Evolutionary conservation across 2,888 invertebrate genomes (phyloP), one percentile per base, ranked within the genome.

Genomic region (Scelioninae gen. 2): DNA sequence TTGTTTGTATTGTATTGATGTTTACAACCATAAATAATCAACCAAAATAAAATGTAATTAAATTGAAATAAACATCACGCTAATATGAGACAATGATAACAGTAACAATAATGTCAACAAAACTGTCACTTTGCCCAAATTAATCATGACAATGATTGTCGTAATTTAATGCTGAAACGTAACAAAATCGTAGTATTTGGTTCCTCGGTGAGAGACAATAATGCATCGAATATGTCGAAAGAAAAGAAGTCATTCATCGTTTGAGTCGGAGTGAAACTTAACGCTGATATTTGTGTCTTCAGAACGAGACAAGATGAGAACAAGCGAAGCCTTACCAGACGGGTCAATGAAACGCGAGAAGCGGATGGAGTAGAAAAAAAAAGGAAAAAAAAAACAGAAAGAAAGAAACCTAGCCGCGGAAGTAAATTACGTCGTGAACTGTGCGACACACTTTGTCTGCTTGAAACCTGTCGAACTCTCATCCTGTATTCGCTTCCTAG

Each of bases 291-390:
- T 63, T 46, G 61, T 70, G 64, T 63, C 55, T 45, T 64, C 57
- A 39, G 52, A 55, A 72, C 41, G 70, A 76, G 65, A 60, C 68
- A 46, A 67, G 71, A 69, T 64, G 74, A 50, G 71, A 76, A 72
- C 65, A 68, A 69, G 58, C 68, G 78, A 79, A 79, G 73, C 76
- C 78, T 76, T 77, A 75, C 65, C 28, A 63, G 73, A 22, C 76
- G 74, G 79, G 77, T 79, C 78, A 78, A 78, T 76, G 79, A 79
- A 79, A 78, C 78, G 73, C 74, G 63, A 50, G 57, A 71, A 70
- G 69, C 74, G 61, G 74, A 74, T 70, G 74, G 39, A 35, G 33
- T 39, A 13, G 19, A 45, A 11, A 53, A 58, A 55, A 67, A 31
- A 2, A 31, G 70, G 39, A 35, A 18, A 48, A 15, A 55, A 41